Conservation (phyloP, 2,888 invertebrate genomes). For the Pyrochroa serraticornis region DNA sequence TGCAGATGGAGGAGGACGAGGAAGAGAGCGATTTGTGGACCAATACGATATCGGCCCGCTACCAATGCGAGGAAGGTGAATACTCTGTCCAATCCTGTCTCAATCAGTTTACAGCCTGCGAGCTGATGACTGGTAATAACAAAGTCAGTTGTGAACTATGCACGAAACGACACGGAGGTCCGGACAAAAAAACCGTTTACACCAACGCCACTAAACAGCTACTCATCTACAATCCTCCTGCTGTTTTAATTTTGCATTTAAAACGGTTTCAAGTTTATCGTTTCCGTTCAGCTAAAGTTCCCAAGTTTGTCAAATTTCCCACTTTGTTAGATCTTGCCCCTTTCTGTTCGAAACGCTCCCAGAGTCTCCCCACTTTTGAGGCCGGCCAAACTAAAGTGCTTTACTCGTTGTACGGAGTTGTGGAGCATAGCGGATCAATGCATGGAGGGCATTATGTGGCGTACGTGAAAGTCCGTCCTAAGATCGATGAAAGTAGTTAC, state of each 20-base stretch:
- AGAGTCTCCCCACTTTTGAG: conserved; percentile 63
- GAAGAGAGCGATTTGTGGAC: conserved; percentile 47
- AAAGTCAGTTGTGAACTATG: conserved; percentile 93
- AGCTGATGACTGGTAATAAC: conserved; percentile 89
- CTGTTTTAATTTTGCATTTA: conserved; percentile 91
- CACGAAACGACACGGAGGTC: conserved; percentile 73
- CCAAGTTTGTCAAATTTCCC: conserved; percentile 87
- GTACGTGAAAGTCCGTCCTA: conserved; percentile 85
- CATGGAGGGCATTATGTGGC: conserved; percentile 93
- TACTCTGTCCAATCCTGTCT: conserved; percentile 89
- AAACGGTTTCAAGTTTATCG: conserved; percentile 82
- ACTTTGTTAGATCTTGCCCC: conserved; percentile 86
- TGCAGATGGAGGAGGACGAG: conserved; percentile 55
- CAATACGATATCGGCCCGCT: conserved; percentile 64
- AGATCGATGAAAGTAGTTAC: conserved; percentile 67
- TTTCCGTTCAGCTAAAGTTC: conserved; percentile 78
- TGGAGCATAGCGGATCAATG: conserved; percentile 92
- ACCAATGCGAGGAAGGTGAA: conserved; percentile 77
- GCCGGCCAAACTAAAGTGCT: conserved; percentile 61
- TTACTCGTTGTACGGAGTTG: conserved; percentile 93
- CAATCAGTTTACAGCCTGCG: conserved; percentile 89
- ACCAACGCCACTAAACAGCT: conserved; percentile 85
- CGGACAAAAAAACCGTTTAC: conserved; percentile 75
- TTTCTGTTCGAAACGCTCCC: conserved; percentile 75
- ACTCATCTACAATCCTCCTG: conserved; percentile 88